Conservation (phyloP, 2,113 vertebrate species). For the Enhydra lutris region DNA sequence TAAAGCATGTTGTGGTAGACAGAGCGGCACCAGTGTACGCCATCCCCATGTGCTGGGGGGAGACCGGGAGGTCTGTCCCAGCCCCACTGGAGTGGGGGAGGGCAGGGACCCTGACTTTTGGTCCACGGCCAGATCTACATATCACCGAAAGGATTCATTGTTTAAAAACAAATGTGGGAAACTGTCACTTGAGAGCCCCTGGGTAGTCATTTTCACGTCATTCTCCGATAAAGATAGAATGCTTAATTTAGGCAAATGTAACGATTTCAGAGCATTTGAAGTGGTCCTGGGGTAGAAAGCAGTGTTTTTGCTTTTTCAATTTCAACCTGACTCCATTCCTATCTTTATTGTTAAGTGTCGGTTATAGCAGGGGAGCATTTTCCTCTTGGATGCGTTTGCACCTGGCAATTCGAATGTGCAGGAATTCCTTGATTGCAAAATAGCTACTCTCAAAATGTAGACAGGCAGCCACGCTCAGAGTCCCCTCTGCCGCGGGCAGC, state of each 20-base stretch:
- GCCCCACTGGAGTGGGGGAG: neutral
- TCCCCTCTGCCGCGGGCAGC: neutral
- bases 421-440: neutral
- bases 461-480: neutral
- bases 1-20: neutral
- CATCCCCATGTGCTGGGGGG: fast-evolving
- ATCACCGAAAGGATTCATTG: neutral
- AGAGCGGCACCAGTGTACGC: neutral
- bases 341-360: neutral
- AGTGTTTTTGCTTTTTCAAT: neutral
- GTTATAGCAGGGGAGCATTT: neutral
- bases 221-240: neutral
- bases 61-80: fast-evolving
- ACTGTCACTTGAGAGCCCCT: neutral
- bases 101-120: neutral
- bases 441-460: neutral
- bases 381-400: neutral
- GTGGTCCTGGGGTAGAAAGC: neutral
- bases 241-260: neutral
- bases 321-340: neutral
- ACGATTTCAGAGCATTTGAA: neutral
- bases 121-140: fast-evolving
- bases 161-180: neutral
- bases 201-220: neutral
- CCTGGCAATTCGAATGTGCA: neutral